Evolutionary conservation across 2,113 vertebrate species (phyloP).

Genomic region (Egretta garzetta): DNA sequence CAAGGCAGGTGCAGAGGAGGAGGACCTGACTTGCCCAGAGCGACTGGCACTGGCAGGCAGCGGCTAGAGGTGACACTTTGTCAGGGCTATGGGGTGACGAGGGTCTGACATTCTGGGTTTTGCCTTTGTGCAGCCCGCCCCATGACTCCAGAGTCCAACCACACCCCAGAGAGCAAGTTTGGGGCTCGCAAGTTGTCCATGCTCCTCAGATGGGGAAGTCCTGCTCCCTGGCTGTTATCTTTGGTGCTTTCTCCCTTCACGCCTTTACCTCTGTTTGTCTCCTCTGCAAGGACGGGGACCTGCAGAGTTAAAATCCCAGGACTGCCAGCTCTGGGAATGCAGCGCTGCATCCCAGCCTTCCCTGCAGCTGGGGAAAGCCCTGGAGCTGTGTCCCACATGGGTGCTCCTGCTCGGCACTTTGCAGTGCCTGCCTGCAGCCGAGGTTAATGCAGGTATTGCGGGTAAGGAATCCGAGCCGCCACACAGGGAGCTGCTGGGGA

Average conservation of each 20-base stretch:
- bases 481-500: slow-evolving; percentile 31
- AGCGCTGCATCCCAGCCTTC: neutral
- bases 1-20: no score
- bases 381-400: neutral
- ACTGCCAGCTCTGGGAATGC: neutral
- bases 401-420: neutral
- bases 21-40: neutral
- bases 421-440: neutral
- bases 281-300: neutral
- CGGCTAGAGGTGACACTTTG: neutral
- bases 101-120: neutral
- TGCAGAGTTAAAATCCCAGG: neutral
- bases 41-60: neutral
- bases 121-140: neutral
- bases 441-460: neutral
- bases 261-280: neutral
- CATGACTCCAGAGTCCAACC: rapidly evolving
- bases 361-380: neutral
- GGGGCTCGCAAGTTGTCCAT: neutral
- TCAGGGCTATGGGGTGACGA: neutral
- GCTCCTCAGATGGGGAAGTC: neutral
- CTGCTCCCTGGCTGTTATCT: neutral
- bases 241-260: neutral
- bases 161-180: rapidly evolving
- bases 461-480: neutral